phyloP scores from a whole-genome alignment of 2,888 invertebrate genomes.

The Pyralis farinalis region DNA sequence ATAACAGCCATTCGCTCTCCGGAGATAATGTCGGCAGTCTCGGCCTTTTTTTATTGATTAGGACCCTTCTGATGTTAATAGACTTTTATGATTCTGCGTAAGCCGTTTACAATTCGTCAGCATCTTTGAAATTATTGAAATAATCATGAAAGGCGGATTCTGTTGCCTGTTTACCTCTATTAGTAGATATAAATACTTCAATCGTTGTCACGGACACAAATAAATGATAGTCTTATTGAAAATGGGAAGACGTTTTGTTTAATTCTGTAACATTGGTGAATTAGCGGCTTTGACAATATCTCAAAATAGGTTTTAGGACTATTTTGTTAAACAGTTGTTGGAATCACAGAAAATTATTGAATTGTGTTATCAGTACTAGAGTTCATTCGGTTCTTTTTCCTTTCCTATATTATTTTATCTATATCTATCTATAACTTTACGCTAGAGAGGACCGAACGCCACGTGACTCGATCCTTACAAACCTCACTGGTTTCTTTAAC shows the following conservation, averaged over 20 bases:
- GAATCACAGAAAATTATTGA: no score
- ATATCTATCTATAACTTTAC: no score
- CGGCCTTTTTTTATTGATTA: constrained; percentile 48
- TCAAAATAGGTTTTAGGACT: no score
- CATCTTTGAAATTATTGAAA: background rate
- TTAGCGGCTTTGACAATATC: no score
- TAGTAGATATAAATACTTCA: constrained; percentile 5
- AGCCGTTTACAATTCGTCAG: constrained; percentile 1
- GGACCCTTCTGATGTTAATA: constrained; percentile 28
- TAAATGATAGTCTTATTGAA: background rate
- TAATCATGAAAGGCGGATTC: background rate
- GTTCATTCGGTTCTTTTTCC: no score
- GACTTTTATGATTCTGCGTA: constrained; percentile 29
- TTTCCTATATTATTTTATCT: no score
- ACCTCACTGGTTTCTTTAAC: no score
- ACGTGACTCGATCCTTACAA: no score
- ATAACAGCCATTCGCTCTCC: constrained; percentile 40
- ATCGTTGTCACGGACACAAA: background rate
- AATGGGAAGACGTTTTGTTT: background rate
- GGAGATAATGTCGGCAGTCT: constrained; percentile 42
- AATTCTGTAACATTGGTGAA: background rate
- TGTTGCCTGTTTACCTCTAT: background rate
- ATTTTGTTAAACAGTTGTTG: no score
- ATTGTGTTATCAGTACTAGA: no score
- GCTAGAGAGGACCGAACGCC: no score